Evolutionary conservation across 2,113 vertebrate species (phyloP).

Genomic region (Ginglymostoma cirratum): DNA sequence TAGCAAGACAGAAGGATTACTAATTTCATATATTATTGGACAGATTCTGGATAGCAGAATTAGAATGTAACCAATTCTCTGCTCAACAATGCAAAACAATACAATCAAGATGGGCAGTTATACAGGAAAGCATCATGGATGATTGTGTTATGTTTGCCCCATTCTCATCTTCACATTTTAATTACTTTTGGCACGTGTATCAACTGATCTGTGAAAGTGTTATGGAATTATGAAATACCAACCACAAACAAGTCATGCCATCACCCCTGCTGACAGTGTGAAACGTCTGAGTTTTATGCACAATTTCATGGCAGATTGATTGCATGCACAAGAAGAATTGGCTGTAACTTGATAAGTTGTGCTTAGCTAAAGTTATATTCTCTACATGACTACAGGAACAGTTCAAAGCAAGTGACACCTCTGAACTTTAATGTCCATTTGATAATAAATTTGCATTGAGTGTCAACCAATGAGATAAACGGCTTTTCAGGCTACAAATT

Average conservation of each 20-base stretch:
- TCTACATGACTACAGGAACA: not conserved
- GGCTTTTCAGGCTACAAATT: not conserved
- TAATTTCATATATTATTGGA: not conserved
- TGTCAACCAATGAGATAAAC: not conserved
- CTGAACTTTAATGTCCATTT: slow-evolving; percentile 15
- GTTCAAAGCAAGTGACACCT: slow-evolving; percentile 15
- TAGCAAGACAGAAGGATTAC: not conserved
- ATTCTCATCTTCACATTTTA: not conserved
- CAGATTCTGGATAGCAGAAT: not conserved
- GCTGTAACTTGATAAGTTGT: not conserved
- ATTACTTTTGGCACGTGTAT: not conserved
- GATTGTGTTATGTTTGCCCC: not conserved
- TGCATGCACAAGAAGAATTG: not conserved
- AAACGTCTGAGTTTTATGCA: not conserved
- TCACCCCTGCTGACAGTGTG: not conserved
- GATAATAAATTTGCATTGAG: slow-evolving; percentile 21
- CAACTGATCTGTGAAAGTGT: not conserved
- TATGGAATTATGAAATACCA: slow-evolving; percentile 9
- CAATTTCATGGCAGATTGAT: not conserved
- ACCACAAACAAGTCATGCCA: not conserved
- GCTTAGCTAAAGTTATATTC: not conserved
- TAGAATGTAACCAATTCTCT: not conserved
- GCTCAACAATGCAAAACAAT: not conserved
- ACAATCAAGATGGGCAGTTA: not conserved
- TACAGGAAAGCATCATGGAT: not conserved